Evolutionary conservation across 2,888 invertebrate species (phyloP).

Genomic region (Trimorus sp.): DNA sequence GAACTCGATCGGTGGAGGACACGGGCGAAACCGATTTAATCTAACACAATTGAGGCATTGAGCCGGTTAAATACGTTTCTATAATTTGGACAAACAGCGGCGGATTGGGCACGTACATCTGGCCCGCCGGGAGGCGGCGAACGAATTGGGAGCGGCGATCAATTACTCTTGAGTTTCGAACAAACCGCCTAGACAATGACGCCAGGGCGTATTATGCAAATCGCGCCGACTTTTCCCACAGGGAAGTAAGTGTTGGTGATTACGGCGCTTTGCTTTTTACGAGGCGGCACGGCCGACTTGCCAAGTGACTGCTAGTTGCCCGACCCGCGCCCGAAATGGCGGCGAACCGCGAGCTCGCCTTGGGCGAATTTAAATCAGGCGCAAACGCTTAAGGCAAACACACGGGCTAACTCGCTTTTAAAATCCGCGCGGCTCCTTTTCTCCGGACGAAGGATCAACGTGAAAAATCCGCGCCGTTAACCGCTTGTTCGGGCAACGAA

Average conservation of each 20-base stretch:
- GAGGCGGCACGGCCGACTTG: slow-evolving; percentile 8
- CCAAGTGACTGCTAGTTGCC: background rate
- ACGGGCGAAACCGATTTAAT: slow-evolving; percentile 39
- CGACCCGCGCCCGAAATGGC: no score
- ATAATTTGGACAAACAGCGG: slow-evolving; percentile 58
- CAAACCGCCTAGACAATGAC: slow-evolving; percentile 61
- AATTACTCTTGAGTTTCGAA: slow-evolving; percentile 61
- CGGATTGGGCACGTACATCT: slow-evolving; percentile 42
- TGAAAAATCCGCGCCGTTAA: no score
- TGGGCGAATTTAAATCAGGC: no score
- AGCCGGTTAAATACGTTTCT: slow-evolving; percentile 56
- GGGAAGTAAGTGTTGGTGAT: slow-evolving; percentile 54
- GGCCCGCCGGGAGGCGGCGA: slow-evolving; percentile 32
- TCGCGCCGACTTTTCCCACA: slow-evolving; percentile 56
- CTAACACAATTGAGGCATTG: slow-evolving; percentile 47
- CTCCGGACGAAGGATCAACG: no score
- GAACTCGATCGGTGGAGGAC: background rate
- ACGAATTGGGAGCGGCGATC: slow-evolving; percentile 57
- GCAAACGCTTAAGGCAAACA: no score
- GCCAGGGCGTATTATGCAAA: slow-evolving; percentile 63
- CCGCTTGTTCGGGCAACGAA: no score
- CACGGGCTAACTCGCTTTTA: no score
- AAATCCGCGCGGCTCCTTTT: no score
- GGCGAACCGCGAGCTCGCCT: no score
- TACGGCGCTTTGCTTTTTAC: slow-evolving; percentile 46